Percentiles rank a stretch among this genome's conserved stretches.
Evolutionary conservation across 2,888 invertebrate species (phyloP).

Genomic region (Protodeltote pygarga): DNA sequence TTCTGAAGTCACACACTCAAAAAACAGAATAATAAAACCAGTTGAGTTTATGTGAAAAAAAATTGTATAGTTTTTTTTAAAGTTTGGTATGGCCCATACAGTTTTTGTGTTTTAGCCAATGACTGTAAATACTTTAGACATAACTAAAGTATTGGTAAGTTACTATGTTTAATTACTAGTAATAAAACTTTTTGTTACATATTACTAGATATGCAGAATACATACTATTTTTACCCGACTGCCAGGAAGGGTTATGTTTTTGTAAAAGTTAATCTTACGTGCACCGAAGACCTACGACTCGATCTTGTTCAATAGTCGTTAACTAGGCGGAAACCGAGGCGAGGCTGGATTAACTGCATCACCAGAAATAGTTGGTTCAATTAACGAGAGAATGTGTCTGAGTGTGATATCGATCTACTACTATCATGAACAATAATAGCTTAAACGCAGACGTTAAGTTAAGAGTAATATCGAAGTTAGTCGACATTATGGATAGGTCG

Average conservation of each 20-base stretch:
- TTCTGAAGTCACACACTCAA: too few relatives aligned
- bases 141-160: too few relatives aligned
- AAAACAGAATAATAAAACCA: too few relatives aligned
- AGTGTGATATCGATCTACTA: slow-evolving; percentile 41
- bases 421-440: slow-evolving; percentile 14
- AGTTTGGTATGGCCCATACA: too few relatives aligned
- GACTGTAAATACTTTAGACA: too few relatives aligned
- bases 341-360: slow-evolving; percentile 33
- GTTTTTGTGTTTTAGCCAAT: too few relatives aligned
- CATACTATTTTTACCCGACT: too few relatives aligned
- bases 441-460: slow-evolving; percentile 1
- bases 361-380: slow-evolving; percentile 48
- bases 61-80: too few relatives aligned
- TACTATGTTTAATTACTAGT: too few relatives aligned
- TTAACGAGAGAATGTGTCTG: slow-evolving; percentile 44
- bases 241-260: too few relatives aligned
- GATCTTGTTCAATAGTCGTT: slow-evolving; percentile 26
- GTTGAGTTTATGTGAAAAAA: too few relatives aligned
- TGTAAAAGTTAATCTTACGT: slow-evolving; percentile 33
- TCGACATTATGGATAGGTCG: background rate
- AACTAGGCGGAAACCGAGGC: slow-evolving; percentile 10
- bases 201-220: slow-evolving; percentile 14
- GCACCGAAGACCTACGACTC: slow-evolving; percentile 6
- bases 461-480: background rate
- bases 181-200: too few relatives aligned